Evolutionary conservation across 2,113 vertebrate species (phyloP).

Genomic region (Entomyzon cyanotis): DNA sequence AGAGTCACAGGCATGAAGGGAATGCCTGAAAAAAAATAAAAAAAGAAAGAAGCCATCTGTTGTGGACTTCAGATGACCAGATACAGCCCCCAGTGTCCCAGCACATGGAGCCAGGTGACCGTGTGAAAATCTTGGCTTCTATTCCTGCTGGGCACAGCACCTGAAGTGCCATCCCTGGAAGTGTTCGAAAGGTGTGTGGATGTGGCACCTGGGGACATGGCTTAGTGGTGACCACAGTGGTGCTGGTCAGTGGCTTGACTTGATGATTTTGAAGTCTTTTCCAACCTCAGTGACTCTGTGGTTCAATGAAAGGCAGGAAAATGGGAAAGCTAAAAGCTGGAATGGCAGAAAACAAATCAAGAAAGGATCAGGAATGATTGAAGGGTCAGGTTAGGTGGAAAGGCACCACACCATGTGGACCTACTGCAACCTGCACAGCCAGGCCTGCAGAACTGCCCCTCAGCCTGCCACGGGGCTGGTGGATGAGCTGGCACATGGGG

Average conservation of each 20-base stretch:
- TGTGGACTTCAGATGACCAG: background rate
- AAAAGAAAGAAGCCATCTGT: background rate
- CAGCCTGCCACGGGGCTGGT: background rate
- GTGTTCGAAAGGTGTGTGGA: background rate
- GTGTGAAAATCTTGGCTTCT: background rate
- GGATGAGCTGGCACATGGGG: rapidly evolving
- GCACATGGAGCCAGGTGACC: background rate
- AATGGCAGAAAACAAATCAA: background rate
- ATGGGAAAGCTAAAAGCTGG: background rate
- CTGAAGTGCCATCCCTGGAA: background rate
- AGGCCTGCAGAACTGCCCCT: background rate
- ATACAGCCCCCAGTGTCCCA: background rate
- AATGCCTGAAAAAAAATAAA: background rate
- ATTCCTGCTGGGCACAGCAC: background rate
- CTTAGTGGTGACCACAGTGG: background rate
- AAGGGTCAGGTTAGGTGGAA: background rate
- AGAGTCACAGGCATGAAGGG: background rate
- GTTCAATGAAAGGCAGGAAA: background rate
- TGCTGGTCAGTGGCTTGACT: background rate
- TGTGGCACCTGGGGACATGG: background rate
- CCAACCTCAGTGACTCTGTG: background rate
- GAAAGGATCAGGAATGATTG: background rate
- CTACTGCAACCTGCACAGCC: background rate
- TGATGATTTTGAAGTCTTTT: background rate
- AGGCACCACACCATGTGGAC: background rate